Conservation (phyloP, 1,140 invertebrate species). For the Chionoecetes opilio region DNA sequence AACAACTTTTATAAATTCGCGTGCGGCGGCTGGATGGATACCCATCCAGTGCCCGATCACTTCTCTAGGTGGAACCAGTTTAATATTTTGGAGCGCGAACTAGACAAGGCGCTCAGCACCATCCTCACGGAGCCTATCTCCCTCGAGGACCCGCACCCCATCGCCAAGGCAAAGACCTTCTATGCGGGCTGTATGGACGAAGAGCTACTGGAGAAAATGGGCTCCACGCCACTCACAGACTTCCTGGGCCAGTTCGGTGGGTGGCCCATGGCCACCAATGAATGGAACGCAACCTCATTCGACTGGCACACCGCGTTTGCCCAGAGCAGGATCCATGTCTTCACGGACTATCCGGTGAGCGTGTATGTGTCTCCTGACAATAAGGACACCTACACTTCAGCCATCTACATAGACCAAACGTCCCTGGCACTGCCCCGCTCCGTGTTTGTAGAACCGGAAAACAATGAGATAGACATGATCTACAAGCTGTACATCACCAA, state of each 20-base stretch:
- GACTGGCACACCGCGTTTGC: constrained; percentile 74
- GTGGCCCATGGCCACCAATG: constrained; percentile 75
- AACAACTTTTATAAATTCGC: constrained; percentile 85
- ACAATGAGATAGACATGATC: constrained; percentile 64
- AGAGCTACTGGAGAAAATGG: constrained; percentile 51
- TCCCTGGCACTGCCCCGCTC: constrained; percentile 74
- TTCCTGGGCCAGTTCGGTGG: constrained; percentile 66
- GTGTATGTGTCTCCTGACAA: constrained; percentile 74
- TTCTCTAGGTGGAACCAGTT: constrained; percentile 76
- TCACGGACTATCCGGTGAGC: constrained; percentile 42
- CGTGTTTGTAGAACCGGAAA: constrained; percentile 59
- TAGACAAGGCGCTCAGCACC: constrained; percentile 62
- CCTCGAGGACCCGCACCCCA: constrained; percentile 48
- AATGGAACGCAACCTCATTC: constrained; percentile 59
- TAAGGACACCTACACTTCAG: constrained; percentile 68
- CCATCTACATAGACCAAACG: constrained; percentile 76
- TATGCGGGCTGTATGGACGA: constrained; percentile 68
- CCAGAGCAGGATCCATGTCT: constrained; percentile 32
- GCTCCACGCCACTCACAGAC: constrained; percentile 56
- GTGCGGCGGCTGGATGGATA: constrained; percentile 88
- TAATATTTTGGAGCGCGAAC: constrained; percentile 58
- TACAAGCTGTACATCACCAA: constrained; percentile 75
- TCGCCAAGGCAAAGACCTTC: constrained; percentile 64
- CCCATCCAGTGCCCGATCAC: constrained; percentile 82
- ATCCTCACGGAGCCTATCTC: constrained; percentile 67